Evolutionary conservation across 53 echinoderm and acorn worm genomes (phyloP).

Genomic region (Patiria pectinifera): DNA sequence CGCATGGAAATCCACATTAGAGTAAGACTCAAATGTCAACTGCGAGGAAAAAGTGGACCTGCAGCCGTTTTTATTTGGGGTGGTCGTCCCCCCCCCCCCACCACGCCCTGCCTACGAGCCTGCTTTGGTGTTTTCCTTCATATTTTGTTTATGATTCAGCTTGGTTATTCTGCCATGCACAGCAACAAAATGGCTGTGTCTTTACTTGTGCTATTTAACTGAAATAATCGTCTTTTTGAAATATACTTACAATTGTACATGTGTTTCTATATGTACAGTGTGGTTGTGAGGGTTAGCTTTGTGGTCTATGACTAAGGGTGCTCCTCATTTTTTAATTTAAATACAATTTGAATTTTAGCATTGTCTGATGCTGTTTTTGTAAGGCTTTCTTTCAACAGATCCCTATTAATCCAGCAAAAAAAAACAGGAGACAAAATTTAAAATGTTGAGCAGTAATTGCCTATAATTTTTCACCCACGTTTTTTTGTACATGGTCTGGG

Average conservation of each 20-base stretch:
- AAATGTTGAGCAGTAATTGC: not conserved
- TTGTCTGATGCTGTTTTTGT: not conserved
- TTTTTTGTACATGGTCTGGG: conserved; percentile 50
- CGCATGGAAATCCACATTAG: too few relatives aligned
- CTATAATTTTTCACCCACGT: not conserved
- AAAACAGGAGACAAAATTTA: not conserved
- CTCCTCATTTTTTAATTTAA: not conserved
- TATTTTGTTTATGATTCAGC: not conserved
- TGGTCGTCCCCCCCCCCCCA: too few relatives aligned
- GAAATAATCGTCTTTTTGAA: too few relatives aligned
- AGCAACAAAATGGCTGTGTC: too few relatives aligned
- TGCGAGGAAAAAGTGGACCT: too few relatives aligned
- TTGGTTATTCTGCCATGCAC: too few relatives aligned
- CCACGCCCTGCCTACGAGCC: too few relatives aligned
- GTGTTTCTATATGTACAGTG: too few relatives aligned
- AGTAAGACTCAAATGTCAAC: too few relatives aligned
- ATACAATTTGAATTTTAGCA: not conserved
- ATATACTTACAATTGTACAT: too few relatives aligned
- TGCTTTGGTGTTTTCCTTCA: not conserved
- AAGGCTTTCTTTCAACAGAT: not conserved
- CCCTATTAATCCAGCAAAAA: not conserved
- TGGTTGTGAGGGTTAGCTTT: not conserved
- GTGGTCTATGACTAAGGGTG: not conserved
- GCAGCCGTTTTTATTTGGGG: too few relatives aligned
- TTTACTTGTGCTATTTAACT: not conserved